Conservation (phyloP, 64 coral and sea anemone genomes). For the Porites lutea region DNA sequence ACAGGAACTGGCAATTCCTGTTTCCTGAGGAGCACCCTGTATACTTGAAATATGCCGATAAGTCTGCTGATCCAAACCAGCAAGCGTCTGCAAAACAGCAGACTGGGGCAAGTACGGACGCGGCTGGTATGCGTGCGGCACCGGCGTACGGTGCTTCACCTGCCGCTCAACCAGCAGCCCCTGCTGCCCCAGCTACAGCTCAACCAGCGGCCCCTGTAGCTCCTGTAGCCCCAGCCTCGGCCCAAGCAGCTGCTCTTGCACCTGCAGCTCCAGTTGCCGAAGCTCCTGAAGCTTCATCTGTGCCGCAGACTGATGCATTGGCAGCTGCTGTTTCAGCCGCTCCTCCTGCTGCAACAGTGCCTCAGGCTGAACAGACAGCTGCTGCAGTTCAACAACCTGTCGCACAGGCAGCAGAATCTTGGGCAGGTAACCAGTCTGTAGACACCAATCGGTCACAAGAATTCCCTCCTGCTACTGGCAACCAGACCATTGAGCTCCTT, state of each 20-base stretch:
- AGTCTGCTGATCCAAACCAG: constrained; percentile 34
- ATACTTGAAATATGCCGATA: constrained; percentile 11
- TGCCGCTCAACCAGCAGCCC: not conserved
- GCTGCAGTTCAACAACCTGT: not conserved
- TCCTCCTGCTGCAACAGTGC: not conserved
- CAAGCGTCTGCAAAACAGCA: not conserved
- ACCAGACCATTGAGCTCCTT: constrained; percentile 27
- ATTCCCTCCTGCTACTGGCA: not conserved
- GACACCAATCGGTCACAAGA: not conserved
- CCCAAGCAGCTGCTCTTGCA: not conserved
- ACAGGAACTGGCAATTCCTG: constrained; percentile 49
- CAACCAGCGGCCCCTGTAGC: not conserved
- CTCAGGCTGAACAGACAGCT: constrained; percentile 4
- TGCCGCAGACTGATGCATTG: not conserved
- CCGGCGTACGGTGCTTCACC: not conserved
- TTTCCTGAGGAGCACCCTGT: constrained; percentile 37
- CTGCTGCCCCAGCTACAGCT: not conserved
- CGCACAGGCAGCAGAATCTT: not conserved
- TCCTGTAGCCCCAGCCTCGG: not conserved
- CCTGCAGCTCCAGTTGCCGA: not conserved
- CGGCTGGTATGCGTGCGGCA: not conserved
- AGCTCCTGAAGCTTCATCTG: not conserved
- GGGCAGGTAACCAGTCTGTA: not conserved
- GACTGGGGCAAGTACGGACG: not conserved
- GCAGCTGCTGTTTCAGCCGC: constrained; percentile 3